These are phyloP conservation scores for Galeopterus variegatus DNA, from an alignment of 2,113 vertebrate species.

Conservation along the genomic window DNA sequence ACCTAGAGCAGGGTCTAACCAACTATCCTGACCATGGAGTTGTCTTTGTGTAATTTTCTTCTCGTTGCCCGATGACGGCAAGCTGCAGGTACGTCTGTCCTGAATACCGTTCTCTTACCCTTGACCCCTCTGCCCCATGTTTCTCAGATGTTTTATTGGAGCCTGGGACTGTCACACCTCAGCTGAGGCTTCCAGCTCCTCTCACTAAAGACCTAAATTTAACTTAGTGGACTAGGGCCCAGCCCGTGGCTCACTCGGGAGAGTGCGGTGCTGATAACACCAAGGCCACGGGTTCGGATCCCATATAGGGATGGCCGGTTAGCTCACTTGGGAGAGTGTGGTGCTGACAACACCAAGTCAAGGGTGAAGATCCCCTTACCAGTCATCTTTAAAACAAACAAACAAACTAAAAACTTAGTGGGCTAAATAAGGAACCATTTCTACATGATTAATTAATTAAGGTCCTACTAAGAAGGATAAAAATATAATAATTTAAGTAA, in stretches of 20 bases:
- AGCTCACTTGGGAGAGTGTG: too few relatives aligned
- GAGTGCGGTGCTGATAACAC: too few relatives aligned
- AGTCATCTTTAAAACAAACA: too few relatives aligned
- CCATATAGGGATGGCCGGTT: too few relatives aligned
- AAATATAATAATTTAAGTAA: conserved; percentile 77
- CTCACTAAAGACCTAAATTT: conserved; percentile 11
- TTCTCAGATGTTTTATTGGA: not conserved
- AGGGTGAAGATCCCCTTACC: too few relatives aligned
- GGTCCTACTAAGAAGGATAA: conserved; percentile 64
- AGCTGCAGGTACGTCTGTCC: not conserved
- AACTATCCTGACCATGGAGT: rapidly evolving
- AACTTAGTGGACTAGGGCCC: conserved; percentile 48
- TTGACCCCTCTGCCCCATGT: not conserved
- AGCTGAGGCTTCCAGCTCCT: not conserved
- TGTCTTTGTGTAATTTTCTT: not conserved
- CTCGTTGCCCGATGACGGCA: rapidly evolving
- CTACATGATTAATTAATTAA: conserved; percentile 82
- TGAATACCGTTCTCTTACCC: not conserved
- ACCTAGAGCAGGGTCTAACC: not conserved
- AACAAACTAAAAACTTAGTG: conserved; percentile 48
- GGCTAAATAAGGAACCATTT: conserved; percentile 56
- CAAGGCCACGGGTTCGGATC: too few relatives aligned
- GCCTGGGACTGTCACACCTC: not conserved
- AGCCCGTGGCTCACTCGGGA: too few relatives aligned
- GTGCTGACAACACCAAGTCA: too few relatives aligned